phyloP scores from a whole-genome alignment of 2,888 invertebrate genomes.

The Lydus trimaculatus region DNA sequence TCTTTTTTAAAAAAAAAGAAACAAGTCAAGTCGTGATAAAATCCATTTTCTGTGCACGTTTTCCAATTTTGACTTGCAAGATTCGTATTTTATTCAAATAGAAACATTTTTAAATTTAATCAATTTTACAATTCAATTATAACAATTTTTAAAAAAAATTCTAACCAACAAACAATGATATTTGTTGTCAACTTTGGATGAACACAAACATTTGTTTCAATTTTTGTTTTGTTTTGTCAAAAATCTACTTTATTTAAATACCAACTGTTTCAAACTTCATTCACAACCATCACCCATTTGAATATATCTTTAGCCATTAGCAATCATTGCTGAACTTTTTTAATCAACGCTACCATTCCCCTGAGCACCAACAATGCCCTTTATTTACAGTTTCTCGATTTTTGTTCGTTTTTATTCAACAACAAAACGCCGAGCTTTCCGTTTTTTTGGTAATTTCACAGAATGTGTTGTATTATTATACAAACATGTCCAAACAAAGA shows the following conservation, averaged over 20 bases:
- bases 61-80: neutral
- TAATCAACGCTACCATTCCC: conserved; percentile 4
- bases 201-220: neutral
- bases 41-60: neutral
- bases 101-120: neutral
- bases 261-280: neutral
- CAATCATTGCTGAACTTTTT: conserved; percentile 8
- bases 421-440: neutral
- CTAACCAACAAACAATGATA: too few species aligned
- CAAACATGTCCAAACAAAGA: too few species aligned
- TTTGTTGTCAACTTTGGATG: neutral
- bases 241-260: neutral
- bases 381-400: neutral
- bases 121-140: neutral
- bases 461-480: neutral
- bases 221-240: neutral
- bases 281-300: conserved; percentile 2
- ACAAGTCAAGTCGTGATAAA: neutral
- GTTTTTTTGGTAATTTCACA: neutral
- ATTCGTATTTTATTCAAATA: neutral
- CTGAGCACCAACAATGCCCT: neutral
- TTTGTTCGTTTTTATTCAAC: neutral
- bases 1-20: neutral
- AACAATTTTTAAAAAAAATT: too few species aligned
- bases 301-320: neutral